Evolutionary conservation across 2,113 vertebrate genomes (phyloP).

Genomic region (Cranoglanis bouderius): DNA sequence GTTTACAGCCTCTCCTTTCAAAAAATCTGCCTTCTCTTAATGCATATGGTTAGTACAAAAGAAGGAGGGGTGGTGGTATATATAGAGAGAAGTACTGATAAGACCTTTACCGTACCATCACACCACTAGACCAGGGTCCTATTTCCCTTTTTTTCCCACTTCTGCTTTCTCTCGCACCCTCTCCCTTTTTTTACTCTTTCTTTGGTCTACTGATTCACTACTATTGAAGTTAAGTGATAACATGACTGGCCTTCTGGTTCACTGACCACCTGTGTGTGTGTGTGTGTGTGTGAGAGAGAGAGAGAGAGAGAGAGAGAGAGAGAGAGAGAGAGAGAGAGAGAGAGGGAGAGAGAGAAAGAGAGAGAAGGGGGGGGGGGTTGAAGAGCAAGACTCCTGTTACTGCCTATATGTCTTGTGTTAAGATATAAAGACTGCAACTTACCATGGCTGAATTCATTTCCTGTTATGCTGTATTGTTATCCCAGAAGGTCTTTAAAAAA

Average conservation of each 20-base stretch:
- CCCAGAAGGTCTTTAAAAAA: not conserved
- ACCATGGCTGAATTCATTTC: not conserved
- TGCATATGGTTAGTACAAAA: conserved; percentile 32
- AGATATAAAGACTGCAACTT: not conserved
- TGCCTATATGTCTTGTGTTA: not conserved
- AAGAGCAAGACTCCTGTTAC: not conserved
- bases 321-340: too few relatives aligned
- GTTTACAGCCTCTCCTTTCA: conserved; percentile 22
- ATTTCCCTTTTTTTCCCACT: conserved; percentile 22
- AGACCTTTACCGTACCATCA: conserved; percentile 43
- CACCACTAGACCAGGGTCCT: conserved; percentile 42
- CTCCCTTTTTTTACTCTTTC: not conserved
- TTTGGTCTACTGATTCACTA: conserved; percentile 45
- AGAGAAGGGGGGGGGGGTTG: not conserved
- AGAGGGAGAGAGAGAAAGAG: not conserved
- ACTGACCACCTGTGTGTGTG: conserved; percentile 35
- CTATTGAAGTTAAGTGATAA: conserved; percentile 54
- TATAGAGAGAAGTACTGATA: conserved; percentile 45
- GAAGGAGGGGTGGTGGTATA: not conserved
- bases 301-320: not conserved
- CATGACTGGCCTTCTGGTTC: conserved; percentile 48
- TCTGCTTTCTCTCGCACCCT: conserved; percentile 13
- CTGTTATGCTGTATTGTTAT: not conserved
- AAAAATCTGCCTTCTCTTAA: conserved; percentile 39
- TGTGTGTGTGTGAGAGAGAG: conserved; percentile 1